Percentiles rank a stretch among this genome's conserved stretches.
Evolutionary conservation across 2,888 invertebrate genomes (phyloP).

Genomic region (Schizaphis graminum): DNA sequence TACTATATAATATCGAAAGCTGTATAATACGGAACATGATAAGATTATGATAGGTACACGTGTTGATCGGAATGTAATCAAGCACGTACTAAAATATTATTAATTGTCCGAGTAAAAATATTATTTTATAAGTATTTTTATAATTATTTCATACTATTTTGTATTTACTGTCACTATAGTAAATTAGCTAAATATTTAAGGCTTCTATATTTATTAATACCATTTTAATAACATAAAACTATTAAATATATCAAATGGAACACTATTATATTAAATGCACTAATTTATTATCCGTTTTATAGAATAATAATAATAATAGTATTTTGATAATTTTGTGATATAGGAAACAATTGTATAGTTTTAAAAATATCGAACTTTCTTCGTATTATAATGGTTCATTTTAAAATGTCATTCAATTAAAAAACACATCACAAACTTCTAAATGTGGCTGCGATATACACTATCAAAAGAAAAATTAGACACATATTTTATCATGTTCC

Average conservation of each 20-base stretch:
- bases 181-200: neutral
- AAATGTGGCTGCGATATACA: neutral
- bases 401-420: neutral
- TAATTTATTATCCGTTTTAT: neutral
- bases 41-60: constrained; percentile 5
- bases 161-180: neutral
- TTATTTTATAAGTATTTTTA: neutral
- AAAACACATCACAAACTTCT: neutral
- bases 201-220: neutral
- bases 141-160: neutral
- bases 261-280: neutral
- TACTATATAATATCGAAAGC: neutral
- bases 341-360: neutral
- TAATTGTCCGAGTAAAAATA: neutral
- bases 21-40: neutral
- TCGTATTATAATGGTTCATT: neutral
- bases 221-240: neutral
- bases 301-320: no score
- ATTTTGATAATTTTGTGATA: neutral
- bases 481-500: neutral
- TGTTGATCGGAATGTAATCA: neutral
- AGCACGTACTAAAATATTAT: constrained; percentile 8
- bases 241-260: neutral
- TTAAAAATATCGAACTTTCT: neutral
- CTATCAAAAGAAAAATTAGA: neutral